A percentile compares a stretch with the other conserved stretches of the same genome.
Evolutionary conservation across 2,888 invertebrate species (phyloP).

Genomic region (Sericinus montela): DNA sequence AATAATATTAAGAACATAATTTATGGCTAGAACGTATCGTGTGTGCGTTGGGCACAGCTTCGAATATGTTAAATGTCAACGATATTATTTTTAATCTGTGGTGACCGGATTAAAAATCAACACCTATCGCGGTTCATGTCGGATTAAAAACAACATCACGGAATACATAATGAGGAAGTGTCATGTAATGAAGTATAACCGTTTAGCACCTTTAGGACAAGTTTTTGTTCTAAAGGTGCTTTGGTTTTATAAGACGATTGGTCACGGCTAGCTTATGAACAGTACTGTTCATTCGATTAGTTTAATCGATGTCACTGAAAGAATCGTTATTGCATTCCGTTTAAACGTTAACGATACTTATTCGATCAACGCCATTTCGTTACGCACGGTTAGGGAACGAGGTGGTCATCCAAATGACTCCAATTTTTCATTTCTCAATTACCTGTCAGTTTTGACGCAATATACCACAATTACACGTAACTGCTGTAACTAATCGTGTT

Average conservation of each 20-base stretch:
- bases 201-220: neutral
- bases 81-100: conserved; percentile 42
- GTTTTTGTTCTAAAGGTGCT: neutral
- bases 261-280: neutral
- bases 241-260: conserved; percentile 1
- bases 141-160: conserved; percentile 10
- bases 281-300: neutral
- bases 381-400: conserved; percentile 15
- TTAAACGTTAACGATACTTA: conserved; percentile 8
- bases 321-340: neutral
- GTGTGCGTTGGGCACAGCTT: conserved; percentile 36
- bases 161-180: conserved; percentile 7
- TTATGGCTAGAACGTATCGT: conserved; percentile 49
- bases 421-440: conserved; percentile 18
- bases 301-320: neutral
- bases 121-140: conserved; percentile 6
- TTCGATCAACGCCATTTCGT: conserved; percentile 5
- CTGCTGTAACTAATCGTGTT: conserved; percentile 5
- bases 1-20: conserved; percentile 66
- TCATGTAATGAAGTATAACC: conserved; percentile 4
- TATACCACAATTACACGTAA: conserved; percentile 13
- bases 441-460: conserved; percentile 17
- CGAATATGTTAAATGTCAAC: conserved; percentile 48
- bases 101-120: conserved; percentile 15
- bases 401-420: conserved; percentile 12